Evolutionary conservation across 2,888 invertebrate genomes (phyloP).

Genomic region (Hyles lineata): DNA sequence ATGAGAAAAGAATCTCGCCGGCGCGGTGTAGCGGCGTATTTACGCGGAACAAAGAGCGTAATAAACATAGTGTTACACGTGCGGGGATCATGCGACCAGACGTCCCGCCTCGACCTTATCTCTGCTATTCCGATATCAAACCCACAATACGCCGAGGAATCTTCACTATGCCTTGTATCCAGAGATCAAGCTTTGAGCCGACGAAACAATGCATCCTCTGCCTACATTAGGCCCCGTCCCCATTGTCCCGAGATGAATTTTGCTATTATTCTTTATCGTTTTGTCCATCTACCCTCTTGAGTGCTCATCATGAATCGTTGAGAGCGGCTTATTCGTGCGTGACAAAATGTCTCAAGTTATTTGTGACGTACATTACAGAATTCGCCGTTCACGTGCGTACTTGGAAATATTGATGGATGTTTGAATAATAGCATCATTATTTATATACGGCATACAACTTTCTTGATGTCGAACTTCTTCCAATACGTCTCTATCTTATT

Average conservation of each 20-base stretch:
- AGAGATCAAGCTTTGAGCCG: conserved; percentile 43
- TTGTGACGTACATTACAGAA: neutral
- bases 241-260: conserved; percentile 20
- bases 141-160: conserved; percentile 40
- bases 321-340: conserved; percentile 30
- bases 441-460: too few relatives aligned
- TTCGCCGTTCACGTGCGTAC: neutral
- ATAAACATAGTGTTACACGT: conserved; percentile 15
- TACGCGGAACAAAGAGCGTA: conserved; percentile 9
- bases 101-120: conserved; percentile 29
- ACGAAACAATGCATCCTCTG: conserved; percentile 39
- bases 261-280: conserved; percentile 10
- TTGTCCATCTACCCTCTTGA: conserved; percentile 1
- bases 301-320: neutral
- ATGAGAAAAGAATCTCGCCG: neutral
- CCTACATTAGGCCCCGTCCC: neutral
- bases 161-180: conserved; percentile 35
- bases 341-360: neutral
- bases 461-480: too few relatives aligned
- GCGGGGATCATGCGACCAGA: neutral
- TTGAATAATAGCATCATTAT: conserved; percentile 9
- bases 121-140: conserved; percentile 47
- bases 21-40: neutral
- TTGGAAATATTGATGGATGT: neutral
- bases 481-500: too few relatives aligned